phyloP scores from a whole-genome alignment of 2,113 vertebrate species.

The Syrrhaptes paradoxus region DNA sequence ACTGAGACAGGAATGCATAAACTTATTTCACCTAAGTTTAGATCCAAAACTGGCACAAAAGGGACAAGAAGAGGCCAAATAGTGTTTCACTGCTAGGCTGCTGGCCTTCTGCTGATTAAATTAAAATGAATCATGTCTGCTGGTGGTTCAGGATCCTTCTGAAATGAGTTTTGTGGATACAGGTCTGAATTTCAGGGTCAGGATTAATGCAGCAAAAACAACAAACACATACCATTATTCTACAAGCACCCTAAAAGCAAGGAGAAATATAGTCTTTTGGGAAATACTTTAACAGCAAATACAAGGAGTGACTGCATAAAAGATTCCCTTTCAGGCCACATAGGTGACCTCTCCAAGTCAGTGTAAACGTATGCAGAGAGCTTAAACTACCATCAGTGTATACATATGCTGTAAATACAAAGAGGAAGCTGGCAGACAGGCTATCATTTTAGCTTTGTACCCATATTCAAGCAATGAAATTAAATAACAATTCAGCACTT shows the following conservation, averaged over 20 bases:
- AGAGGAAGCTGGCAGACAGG: neutral
- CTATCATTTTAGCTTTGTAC: neutral
- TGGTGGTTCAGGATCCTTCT: neutral
- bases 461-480: neutral
- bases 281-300: neutral
- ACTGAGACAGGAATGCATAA: accelerated
- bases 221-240: neutral
- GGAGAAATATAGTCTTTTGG: neutral
- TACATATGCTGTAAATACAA: neutral
- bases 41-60: neutral
- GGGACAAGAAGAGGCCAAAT: neutral
- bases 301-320: neutral
- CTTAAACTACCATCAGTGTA: neutral
- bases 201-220: neutral
- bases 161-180: accelerated
- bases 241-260: neutral
- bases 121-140: neutral
- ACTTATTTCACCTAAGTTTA: neutral
- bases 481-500: neutral
- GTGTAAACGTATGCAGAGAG: neutral
- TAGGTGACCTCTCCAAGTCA: neutral
- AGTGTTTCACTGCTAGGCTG: neutral
- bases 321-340: neutral
- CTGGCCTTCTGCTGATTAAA: neutral
- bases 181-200: neutral